Evolutionary conservation across 2,797 vertebrate species (phyloP).

Genomic region (Macroramphosus scolopax): DNA sequence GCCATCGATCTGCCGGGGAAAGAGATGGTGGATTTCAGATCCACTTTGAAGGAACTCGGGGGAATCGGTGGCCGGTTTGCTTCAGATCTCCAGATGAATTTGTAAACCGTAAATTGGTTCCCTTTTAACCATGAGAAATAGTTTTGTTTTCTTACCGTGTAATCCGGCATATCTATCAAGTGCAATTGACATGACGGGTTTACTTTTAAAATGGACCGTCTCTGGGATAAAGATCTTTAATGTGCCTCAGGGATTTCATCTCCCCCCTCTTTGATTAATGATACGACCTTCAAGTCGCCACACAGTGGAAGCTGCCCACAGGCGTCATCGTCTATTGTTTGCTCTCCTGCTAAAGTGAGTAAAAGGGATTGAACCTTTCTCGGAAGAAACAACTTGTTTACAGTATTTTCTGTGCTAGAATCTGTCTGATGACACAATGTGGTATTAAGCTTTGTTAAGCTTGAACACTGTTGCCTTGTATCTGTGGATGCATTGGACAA

Average conservation of each 20-base stretch:
- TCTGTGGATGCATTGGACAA: too few species aligned
- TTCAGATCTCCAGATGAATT: constrained; percentile 44
- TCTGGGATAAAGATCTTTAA: constrained; percentile 21
- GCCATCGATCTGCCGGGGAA: constrained; percentile 69
- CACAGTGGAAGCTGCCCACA: background rate
- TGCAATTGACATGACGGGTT: constrained; percentile 11
- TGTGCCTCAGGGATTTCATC: constrained; percentile 7
- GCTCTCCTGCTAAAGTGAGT: background rate
- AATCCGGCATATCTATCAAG: constrained; percentile 22
- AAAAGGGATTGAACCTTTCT: background rate
- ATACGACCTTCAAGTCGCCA: constrained; percentile 31
- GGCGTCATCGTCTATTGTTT: constrained; percentile 8
- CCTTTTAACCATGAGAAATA: constrained; percentile 27
- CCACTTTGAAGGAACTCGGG: constrained; percentile 43
- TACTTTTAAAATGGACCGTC: constrained; percentile 25
- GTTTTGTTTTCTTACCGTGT: constrained; percentile 22
- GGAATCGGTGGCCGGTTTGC: constrained; percentile 42
- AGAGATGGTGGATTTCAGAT: constrained; percentile 56
- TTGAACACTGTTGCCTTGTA: too few species aligned
- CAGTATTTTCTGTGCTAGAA: background rate
- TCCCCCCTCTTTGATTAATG: constrained; percentile 36
- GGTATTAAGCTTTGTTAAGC: too few species aligned
- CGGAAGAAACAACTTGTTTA: constrained; percentile 1
- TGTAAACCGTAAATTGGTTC: constrained; percentile 51
- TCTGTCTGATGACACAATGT: too few species aligned